Evolutionary conservation across 2,113 vertebrate genomes (phyloP).

Genomic region (Anthoscopus minutus): DNA sequence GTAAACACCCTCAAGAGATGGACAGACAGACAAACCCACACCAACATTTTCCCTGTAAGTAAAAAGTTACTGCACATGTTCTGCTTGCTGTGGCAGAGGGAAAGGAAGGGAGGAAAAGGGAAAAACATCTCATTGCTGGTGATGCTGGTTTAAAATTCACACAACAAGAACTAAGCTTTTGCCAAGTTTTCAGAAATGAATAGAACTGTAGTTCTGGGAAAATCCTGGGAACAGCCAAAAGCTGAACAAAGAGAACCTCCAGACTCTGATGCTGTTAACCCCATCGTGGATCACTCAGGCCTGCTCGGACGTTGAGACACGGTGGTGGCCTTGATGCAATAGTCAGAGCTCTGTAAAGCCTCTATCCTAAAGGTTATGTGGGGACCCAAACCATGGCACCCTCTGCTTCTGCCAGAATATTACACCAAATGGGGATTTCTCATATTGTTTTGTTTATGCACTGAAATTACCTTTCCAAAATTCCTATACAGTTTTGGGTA

Average conservation of each 20-base stretch:
- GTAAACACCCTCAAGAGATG: not conserved
- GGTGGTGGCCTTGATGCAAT: not conserved
- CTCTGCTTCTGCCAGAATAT: not conserved
- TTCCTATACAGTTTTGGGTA: not conserved
- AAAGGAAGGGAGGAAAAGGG: not conserved
- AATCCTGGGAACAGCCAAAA: not conserved
- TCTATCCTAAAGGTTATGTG: not conserved
- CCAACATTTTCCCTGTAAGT: not conserved
- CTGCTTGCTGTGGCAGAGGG: not conserved
- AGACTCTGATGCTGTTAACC: not conserved
- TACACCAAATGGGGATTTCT: not conserved
- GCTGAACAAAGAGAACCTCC: not conserved
- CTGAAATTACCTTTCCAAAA: not conserved
- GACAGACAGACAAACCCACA: not conserved
- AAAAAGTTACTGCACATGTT: not conserved
- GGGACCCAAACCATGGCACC: not conserved
- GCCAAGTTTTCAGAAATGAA: not conserved
- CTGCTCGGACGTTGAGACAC: fast-evolving
- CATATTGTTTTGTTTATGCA: not conserved
- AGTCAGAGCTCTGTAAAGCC: not conserved
- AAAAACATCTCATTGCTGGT: not conserved
- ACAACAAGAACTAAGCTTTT: not conserved
- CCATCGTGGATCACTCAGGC: not conserved
- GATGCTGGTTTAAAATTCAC: not conserved
- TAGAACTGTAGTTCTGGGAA: not conserved